Evolutionary conservation across 2,113 vertebrate genomes (phyloP).

Genomic region (Herpailurus yagouaroundi): DNA sequence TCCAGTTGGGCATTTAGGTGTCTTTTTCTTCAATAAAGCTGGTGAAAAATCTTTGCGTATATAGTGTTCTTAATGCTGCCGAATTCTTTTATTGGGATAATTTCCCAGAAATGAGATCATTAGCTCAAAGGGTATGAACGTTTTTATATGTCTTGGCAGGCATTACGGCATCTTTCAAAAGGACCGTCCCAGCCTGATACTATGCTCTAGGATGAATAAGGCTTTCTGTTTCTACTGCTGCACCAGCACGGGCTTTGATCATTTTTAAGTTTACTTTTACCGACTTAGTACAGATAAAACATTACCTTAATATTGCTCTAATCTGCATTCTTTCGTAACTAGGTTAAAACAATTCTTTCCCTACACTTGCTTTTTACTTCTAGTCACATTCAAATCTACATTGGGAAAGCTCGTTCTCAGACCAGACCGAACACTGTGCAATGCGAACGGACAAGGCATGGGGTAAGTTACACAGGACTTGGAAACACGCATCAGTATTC

Average conservation of each 20-base stretch:
- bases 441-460: background rate
- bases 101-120: constrained; percentile 32
- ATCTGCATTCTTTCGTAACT: background rate
- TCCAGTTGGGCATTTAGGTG: background rate
- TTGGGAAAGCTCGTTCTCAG: background rate
- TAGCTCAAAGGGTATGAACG: background rate
- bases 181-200: background rate
- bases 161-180: background rate
- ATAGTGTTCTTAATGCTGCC: background rate
- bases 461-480: background rate
- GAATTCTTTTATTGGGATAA: background rate
- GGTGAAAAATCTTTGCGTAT: background rate
- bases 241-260: background rate
- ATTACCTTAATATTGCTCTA: background rate
- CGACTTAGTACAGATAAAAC: background rate
- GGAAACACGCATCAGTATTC: background rate
- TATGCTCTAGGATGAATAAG: background rate
- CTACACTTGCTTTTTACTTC: background rate
- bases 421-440: background rate
- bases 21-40: background rate
- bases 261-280: background rate
- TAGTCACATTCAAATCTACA: background rate
- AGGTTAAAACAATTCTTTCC: background rate
- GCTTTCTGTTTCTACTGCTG: background rate
- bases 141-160: background rate